Base-by-base conservation (phyloP, 1,140 invertebrate species). In the Ephestia elutella region DNA sequence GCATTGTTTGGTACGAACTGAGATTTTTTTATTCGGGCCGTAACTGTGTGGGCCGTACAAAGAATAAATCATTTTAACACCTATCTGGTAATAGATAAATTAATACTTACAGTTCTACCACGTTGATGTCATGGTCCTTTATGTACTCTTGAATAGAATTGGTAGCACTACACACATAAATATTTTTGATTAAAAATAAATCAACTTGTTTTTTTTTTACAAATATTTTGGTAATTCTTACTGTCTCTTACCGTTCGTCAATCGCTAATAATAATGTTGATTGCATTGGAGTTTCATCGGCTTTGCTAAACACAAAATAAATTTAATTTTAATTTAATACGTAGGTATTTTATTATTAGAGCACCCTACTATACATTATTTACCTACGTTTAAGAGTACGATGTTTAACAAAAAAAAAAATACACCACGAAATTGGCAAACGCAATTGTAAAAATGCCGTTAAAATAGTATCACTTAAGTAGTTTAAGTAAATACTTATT, bases 201-300 rank as follows among this genome's bases (percentile, higher is more conserved):
- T 30, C 0, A 49, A 49, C 19, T 5, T 17, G 4, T 18, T 20
- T n/a, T n/a, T n/a, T n/a, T n/a, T n/a, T n/a, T n/a, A n/a, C n/a
- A 49, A 35, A 32, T 32, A 55, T 51, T 30, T 49, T 56, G 8
- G 15, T 44, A 28, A 55, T 25, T 3, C 21, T 25, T n/a, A n/a
- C 21, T 9, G 30, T 32, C 9, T 74, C 78, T 83, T 71, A 83
- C 80, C 69, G 64, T 64, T 79, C 70, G 17, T 68, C 66, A 13
- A 66, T 54, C 9, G 58, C 19, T 49, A 64, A 61, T 19, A 66
- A 61, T 49, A 71, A 60, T 49, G 63, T 54, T 10, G 66, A 58
- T 30, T 65, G 64, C 44, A 50, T 28, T 18, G 55, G 54, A 61
- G 66, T 67, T 51, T 18, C 48, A 48, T 63, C 63, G 1, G 54